Conservation (phyloP, 2,797 vertebrate species). For the Petrocephalus sullivani region DNA sequence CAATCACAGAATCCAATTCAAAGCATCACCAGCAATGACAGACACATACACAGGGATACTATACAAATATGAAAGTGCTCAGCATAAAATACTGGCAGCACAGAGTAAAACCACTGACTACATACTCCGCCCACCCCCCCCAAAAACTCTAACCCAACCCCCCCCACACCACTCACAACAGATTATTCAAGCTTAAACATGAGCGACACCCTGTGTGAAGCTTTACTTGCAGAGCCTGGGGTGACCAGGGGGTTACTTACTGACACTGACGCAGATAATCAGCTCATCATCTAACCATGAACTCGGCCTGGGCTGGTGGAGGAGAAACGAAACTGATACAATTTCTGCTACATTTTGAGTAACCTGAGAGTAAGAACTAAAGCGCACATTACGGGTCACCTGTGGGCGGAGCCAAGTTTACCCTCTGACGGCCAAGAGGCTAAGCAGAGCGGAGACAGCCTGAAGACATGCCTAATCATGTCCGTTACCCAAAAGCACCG, state of each 20-base stretch:
- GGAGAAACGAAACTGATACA: neutral
- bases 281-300: neutral
- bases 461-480: conserved; percentile 40
- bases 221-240: neutral
- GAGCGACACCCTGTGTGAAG: neutral
- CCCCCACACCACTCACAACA: neutral
- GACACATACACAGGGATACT: neutral
- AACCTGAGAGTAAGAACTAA: neutral
- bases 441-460: neutral
- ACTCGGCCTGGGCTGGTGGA: neutral
- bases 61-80: neutral
- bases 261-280: neutral
- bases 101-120: neutral
- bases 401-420: conserved; percentile 28
- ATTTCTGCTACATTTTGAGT: too few relatives aligned
- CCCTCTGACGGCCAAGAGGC: conserved; percentile 22
- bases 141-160: neutral
- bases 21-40: too few relatives aligned
- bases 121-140: too few relatives aligned
- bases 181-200: neutral
- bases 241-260: neutral
- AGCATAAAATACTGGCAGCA: neutral
- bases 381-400: neutral
- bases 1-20: too few relatives aligned
- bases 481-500: conserved; percentile 12